These are phyloP conservation scores for Serranus cabrilla DNA, from an alignment of 2,797 vertebrate species.

Conservation along the genomic window DNA sequence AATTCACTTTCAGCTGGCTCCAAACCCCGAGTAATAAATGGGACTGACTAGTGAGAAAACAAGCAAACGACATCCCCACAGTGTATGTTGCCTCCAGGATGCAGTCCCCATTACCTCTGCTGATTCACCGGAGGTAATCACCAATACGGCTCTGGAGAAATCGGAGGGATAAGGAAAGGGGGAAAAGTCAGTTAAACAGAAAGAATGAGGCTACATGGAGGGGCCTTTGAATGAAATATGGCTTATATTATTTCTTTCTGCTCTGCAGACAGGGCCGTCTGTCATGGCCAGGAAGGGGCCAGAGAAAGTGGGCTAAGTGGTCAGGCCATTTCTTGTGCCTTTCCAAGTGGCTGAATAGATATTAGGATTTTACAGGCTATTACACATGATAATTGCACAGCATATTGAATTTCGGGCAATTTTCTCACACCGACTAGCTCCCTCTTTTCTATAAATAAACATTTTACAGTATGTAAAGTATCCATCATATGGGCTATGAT, in stretches of 20 bases:
- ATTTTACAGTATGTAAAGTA: slow-evolving; percentile 73
- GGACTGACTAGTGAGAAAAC: slow-evolving; percentile 33
- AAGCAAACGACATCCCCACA: slow-evolving; percentile 38
- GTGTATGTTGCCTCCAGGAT: slow-evolving; percentile 52
- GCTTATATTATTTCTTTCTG: slow-evolving; percentile 83
- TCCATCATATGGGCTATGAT: slow-evolving; percentile 54
- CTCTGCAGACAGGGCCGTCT: slow-evolving; percentile 84
- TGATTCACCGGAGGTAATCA: slow-evolving; percentile 78
- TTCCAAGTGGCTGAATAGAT: slow-evolving; percentile 87
- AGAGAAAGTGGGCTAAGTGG: slow-evolving; percentile 87
- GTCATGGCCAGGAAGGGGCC: slow-evolving; percentile 81
- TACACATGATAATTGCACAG: slow-evolving; percentile 89
- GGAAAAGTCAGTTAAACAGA: slow-evolving; percentile 75
- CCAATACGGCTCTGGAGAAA: slow-evolving; percentile 68
- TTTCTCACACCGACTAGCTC: slow-evolving; percentile 68
- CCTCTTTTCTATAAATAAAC: slow-evolving; percentile 77
- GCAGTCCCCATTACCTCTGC: slow-evolving; percentile 49
- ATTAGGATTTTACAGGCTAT: slow-evolving; percentile 90
- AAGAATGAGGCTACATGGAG: slow-evolving; percentile 81
- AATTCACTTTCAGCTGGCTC: slow-evolving; percentile 27
- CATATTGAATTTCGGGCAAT: slow-evolving; percentile 85
- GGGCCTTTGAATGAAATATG: slow-evolving; percentile 86
- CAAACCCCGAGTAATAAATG: slow-evolving; percentile 12
- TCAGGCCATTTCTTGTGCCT: slow-evolving; percentile 85
- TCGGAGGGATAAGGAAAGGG: slow-evolving; percentile 65